A percentile compares a stretch with the other conserved stretches of the same genome.
These are phyloP conservation scores for Pseudoatta argentina DNA, from an alignment of 1,140 invertebrate genomes.

Conservation along the genomic window DNA sequence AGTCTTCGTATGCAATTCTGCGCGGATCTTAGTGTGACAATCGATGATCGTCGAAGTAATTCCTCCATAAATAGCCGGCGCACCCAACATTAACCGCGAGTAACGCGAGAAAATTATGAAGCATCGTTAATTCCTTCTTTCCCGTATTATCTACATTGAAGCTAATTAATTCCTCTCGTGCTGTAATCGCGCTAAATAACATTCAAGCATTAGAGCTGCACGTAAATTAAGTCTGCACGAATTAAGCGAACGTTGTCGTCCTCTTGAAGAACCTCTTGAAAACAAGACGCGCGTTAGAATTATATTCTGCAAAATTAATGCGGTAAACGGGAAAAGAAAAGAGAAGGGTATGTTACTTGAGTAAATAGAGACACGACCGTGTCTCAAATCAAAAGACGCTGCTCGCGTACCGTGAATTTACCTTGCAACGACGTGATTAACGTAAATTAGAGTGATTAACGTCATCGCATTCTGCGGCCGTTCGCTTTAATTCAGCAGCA, in stretches of 20 bases:
- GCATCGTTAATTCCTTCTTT: constrained; percentile 31
- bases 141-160: not conserved
- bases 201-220: not conserved
- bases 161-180: constrained; percentile 8
- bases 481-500: constrained; percentile 49
- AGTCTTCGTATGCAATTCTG: not conserved
- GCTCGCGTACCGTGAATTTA: constrained; percentile 69
- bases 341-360: not conserved
- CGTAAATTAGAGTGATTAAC: constrained; percentile 60
- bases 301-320: constrained; percentile 1
- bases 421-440: constrained; percentile 44
- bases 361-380: constrained; percentile 8
- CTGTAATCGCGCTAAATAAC: constrained; percentile 32
- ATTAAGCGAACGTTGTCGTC: not conserved
- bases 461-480: constrained; percentile 43
- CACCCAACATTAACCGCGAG: constrained; percentile 11
- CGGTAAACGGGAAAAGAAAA: not conserved
- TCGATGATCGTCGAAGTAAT: constrained; percentile 18
- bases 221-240: not conserved
- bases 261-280: not conserved
- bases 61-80: constrained; percentile 30
- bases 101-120: not conserved
- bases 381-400: constrained; percentile 21
- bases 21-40: not conserved
- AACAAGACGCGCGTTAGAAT: not conserved